phyloP scores from a whole-genome alignment of 2,888 invertebrate species.

The Empis stercorea region DNA sequence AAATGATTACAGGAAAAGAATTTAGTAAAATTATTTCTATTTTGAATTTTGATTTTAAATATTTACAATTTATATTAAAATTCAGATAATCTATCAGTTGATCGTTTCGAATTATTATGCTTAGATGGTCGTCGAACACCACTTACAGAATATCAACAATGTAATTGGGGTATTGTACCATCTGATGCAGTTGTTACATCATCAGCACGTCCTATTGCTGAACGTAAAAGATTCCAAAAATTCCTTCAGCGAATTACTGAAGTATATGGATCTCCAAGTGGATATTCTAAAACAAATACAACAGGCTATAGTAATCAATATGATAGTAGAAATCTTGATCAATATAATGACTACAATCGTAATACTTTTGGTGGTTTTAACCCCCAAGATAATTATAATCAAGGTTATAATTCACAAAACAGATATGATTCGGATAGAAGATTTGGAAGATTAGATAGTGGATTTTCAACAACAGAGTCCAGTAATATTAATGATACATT shows the following conservation, averaged over 20 bases:
- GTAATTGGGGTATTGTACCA: slow-evolving; percentile 79
- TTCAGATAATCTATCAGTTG: slow-evolving; percentile 48
- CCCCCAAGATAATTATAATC: too few relatives aligned
- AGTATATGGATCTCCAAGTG: slow-evolving; percentile 35
- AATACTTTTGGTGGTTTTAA: slow-evolving; percentile 2
- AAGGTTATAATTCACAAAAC: slow-evolving; percentile 5
- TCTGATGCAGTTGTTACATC: slow-evolving; percentile 74
- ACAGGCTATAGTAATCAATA: slow-evolving; percentile 12
- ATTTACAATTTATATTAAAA: neutral
- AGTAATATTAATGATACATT: slow-evolving; percentile 20
- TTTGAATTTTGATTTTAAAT: neutral
- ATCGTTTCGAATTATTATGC: slow-evolving; percentile 69
- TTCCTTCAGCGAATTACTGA: slow-evolving; percentile 49
- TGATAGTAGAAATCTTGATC: slow-evolving; percentile 12
- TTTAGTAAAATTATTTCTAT: slow-evolving; percentile 37
- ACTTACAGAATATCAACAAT: slow-evolving; percentile 54
- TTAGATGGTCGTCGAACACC: slow-evolving; percentile 59
- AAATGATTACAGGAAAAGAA: slow-evolving; percentile 50
- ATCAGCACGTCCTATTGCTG: slow-evolving; percentile 48
- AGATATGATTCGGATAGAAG: slow-evolving; percentile 14
- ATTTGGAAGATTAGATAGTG: slow-evolving; percentile 26
- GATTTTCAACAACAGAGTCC: slow-evolving; percentile 23
- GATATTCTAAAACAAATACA: slow-evolving; percentile 18
- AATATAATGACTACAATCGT: slow-evolving; percentile 12
- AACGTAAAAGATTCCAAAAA: slow-evolving; percentile 45